These are phyloP conservation scores for fruit fly (Drosophila melanogaster) DNA, from an alignment of 1,140 invertebrate species.

Conservation along the genomic window Release_6_plus_ISO1_MT NT_033777.3:23889501-23890000, in stretches of 20 bases:
- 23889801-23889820: constrained; percentile 54
- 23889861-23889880: constrained; percentile 7
- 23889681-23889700: constrained; percentile 44
- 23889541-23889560: constrained; percentile 50
- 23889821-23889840: constrained; percentile 47
- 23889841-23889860: constrained; percentile 41
- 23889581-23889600: background rate
- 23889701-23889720: constrained; percentile 35
- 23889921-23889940: constrained; percentile 8
- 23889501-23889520: constrained; percentile 45
- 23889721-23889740: constrained; percentile 33
- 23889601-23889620: constrained; percentile 38
- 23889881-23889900: constrained; percentile 3
- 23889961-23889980: constrained; percentile 25
- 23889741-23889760: constrained; percentile 28
- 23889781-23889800: constrained; percentile 45
- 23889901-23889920: constrained; percentile 5
- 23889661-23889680: constrained; percentile 20
- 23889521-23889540: constrained; percentile 48
- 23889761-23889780: constrained; percentile 23
- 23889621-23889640: constrained; percentile 31
- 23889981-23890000: constrained; percentile 22
- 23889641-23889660: constrained; percentile 12
- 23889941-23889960: constrained; percentile 35
- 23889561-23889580: constrained; percentile 12